These are phyloP conservation scores for Pachycephala philippinensis DNA, from an alignment of 2,113 vertebrate species.

Conservation along the genomic window DNA sequence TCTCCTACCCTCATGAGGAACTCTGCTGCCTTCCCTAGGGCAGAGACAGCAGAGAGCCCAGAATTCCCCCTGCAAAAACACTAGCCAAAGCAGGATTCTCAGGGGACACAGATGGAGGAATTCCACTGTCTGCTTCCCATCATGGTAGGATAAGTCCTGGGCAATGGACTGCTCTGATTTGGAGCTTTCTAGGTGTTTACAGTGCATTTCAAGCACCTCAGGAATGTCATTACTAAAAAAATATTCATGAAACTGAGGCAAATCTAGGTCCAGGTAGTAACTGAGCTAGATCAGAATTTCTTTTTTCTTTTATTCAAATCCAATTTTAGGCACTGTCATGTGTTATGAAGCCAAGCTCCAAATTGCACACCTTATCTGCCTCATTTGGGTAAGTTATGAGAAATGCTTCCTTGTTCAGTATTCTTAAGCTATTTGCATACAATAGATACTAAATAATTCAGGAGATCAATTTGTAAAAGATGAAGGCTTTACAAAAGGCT, in stretches of 20 bases:
- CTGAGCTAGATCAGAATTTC: background rate
- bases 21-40: background rate
- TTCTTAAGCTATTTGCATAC: background rate
- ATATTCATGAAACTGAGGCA: background rate
- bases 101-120: background rate
- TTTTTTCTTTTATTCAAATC: background rate
- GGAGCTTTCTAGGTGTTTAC: background rate
- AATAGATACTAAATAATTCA: constrained; percentile 21
- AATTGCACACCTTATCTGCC: background rate
- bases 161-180: background rate
- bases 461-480: background rate
- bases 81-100: background rate
- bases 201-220: background rate
- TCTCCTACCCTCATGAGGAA: background rate
- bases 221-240: background rate
- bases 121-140: background rate
- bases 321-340: background rate
- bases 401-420: background rate
- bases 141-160: background rate
- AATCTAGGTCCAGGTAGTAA: background rate
- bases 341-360: background rate
- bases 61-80: background rate
- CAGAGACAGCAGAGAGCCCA: background rate
- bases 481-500: background rate
- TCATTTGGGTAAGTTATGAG: background rate